Evolutionary conservation across 2,888 invertebrate species (phyloP).

Genomic region (Drosophila neonasuta): DNA sequence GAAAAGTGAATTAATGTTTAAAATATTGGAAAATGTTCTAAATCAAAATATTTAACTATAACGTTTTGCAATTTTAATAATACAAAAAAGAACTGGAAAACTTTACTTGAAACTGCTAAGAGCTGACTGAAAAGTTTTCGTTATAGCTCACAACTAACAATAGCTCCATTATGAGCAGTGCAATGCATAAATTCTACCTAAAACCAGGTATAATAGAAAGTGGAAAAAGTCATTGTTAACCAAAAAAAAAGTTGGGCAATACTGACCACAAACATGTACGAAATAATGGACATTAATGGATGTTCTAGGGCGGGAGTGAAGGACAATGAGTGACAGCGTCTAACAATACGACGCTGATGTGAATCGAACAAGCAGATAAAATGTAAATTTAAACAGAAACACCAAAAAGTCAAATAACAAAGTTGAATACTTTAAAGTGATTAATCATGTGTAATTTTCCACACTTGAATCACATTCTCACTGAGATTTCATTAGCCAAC

Average conservation of each 20-base stretch:
- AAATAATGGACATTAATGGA: constrained; percentile 62
- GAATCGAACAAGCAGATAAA: constrained; percentile 12
- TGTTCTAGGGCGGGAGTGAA: constrained; percentile 12
- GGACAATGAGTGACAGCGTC: constrained; percentile 24
- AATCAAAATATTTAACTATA: too few relatives aligned
- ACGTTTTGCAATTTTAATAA: neutral
- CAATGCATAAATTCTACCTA: constrained; percentile 19
- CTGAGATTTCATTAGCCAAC: constrained; percentile 66
- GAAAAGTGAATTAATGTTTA: too few relatives aligned
- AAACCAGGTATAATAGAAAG: constrained; percentile 19
- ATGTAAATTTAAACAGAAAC: constrained; percentile 43
- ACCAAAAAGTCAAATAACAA: constrained; percentile 4
- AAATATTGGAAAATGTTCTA: too few relatives aligned
- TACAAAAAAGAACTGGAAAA: neutral
- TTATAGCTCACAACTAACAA: constrained; percentile 45
- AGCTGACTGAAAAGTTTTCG: neutral
- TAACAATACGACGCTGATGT: constrained; percentile 10
- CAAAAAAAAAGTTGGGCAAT: constrained; percentile 44
- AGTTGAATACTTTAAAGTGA: constrained; percentile 39
- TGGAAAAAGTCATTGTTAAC: constrained; percentile 55
- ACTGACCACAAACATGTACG: constrained; percentile 23
- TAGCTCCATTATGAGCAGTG: constrained; percentile 52
- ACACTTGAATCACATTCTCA: constrained; percentile 48
- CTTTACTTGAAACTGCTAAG: neutral
- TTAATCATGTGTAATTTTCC: constrained; percentile 53